Evolutionary conservation across 2,888 invertebrate genomes (phyloP).

Genomic region (Drosophila silvestris): DNA sequence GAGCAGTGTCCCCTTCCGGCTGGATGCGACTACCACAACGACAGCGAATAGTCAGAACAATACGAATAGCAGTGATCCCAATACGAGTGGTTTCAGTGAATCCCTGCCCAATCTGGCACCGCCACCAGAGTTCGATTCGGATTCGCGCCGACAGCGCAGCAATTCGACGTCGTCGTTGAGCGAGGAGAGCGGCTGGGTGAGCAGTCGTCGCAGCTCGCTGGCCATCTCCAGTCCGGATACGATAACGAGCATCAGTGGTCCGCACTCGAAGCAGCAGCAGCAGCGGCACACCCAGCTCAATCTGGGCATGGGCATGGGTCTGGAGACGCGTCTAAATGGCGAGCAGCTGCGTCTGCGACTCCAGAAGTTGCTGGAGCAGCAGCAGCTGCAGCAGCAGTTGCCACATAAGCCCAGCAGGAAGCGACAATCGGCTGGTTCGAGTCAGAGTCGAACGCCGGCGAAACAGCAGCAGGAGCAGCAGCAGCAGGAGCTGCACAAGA

Average conservation of each 20-base stretch:
- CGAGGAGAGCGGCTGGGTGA: conserved; percentile 95
- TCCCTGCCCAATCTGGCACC: conserved; percentile 90
- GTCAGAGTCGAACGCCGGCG: conserved; percentile 63
- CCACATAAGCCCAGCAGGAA: conserved; percentile 73
- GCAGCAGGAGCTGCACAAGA: conserved; percentile 78
- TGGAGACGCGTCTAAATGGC: conserved; percentile 87
- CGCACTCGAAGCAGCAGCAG: conserved; percentile 53
- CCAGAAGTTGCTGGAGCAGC: conserved; percentile 87
- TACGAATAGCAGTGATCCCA: conserved; percentile 81
- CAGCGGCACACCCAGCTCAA: conserved; percentile 69
- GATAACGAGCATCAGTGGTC: conserved; percentile 72
- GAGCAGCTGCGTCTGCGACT: conserved; percentile 89
- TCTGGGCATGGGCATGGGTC: conserved; percentile 76
- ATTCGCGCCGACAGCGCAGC: conserved; percentile 81
- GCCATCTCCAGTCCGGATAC: conserved; percentile 88
- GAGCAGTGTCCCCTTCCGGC: conserved; percentile 88
- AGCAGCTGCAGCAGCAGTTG: conserved; percentile 69
- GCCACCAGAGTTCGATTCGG: conserved; percentile 88
- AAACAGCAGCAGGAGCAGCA: conserved; percentile 46
- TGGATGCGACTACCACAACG: conserved; percentile 86
- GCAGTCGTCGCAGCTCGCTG: conserved; percentile 89
- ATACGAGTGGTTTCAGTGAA: conserved; percentile 88
- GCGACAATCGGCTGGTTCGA: conserved; percentile 60
- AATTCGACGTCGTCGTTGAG: conserved; percentile 90
- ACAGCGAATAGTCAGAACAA: conserved; percentile 69